Base-by-base conservation (phyloP, 2,113 vertebrate species). In the Petroica traversi region DNA sequence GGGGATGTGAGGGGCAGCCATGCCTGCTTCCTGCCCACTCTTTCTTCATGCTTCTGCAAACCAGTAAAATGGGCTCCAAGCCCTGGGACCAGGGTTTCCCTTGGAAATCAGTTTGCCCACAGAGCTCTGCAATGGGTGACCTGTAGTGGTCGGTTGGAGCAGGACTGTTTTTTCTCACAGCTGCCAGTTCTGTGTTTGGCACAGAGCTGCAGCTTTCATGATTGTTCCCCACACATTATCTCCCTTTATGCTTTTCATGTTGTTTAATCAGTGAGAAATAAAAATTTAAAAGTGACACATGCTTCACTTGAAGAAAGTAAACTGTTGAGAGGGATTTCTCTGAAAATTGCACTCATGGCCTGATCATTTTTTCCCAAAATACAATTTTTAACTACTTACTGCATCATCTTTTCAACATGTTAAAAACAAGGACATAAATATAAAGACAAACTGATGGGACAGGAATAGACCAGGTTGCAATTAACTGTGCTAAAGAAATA, bases 91-190 rank as follows among this genome's bases (percentile, higher is more conserved):
- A 12, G 63, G 23, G 34, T 15, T 83, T 57, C 68, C 51, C 73
- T 34, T 25, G 52, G 84, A 66, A 85, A 62, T 41, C 55, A 54
- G 0, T 13, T 22, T 1, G 1, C 31, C 38, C 28, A 22, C 36
- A 8, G 62, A 69, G 46, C 23, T 48, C 41, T n/a, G 11, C 75
- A 34, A 0, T 0, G 5, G 58, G 41, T 22, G 49, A 33, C 45
- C 77, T 25, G 57, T 12, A 43, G 20, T 12, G 28, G 31, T 6
- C 0, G 0, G 0, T 40, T 51, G 23, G 40, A 38, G 14, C 1
- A 5, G 1, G 1, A 7, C 24, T 36, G 3, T 5, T 75, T 40
- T 61, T 57, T 22, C 25, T 26, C n/a, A 15, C 45, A 85, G 57
- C 61, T 67, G 51, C 48, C 52, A 57, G 11, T 31, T 49, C 62